These are phyloP conservation scores for Syrrhaptes paradoxus DNA, from an alignment of 2,113 vertebrate species.

Conservation along the genomic window DNA sequence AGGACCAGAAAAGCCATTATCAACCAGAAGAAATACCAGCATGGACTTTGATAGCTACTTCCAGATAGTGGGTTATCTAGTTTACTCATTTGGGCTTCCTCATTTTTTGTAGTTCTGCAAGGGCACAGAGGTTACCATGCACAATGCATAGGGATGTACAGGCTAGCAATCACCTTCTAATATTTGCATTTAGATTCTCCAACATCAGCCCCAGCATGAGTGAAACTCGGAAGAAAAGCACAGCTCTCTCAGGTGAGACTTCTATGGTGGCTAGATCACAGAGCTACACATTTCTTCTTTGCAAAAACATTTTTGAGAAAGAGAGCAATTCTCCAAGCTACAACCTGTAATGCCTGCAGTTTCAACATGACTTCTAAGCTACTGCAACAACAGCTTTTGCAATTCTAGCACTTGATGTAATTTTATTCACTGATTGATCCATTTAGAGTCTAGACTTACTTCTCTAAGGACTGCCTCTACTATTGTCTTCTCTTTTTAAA, in stretches of 20 bases:
- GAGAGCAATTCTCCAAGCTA: not conserved
- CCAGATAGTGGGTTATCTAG: not conserved
- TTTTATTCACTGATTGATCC: not conserved
- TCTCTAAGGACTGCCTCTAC: not conserved
- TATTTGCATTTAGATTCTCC: not conserved
- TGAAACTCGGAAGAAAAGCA: not conserved
- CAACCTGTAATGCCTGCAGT: not conserved
- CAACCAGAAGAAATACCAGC: not conserved
- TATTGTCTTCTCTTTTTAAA: not conserved
- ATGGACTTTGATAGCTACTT: not conserved
- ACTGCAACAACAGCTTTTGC: not conserved
- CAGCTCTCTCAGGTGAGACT: not conserved
- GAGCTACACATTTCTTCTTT: not conserved
- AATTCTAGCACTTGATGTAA: not conserved
- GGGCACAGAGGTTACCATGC: not conserved
- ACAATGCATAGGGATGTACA: not conserved
- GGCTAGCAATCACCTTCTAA: not conserved
- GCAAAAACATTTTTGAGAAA: not conserved
- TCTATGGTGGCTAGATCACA: not conserved
- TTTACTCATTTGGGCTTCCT: not conserved
- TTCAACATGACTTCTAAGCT: not conserved
- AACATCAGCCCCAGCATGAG: not conserved
- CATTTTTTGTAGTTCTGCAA: not conserved
- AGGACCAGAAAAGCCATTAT: slow-evolving; percentile 18
- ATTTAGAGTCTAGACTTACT: not conserved